Evolutionary conservation across 2,888 invertebrate genomes (phyloP).

Genomic region (Eupithecia insigniata): DNA sequence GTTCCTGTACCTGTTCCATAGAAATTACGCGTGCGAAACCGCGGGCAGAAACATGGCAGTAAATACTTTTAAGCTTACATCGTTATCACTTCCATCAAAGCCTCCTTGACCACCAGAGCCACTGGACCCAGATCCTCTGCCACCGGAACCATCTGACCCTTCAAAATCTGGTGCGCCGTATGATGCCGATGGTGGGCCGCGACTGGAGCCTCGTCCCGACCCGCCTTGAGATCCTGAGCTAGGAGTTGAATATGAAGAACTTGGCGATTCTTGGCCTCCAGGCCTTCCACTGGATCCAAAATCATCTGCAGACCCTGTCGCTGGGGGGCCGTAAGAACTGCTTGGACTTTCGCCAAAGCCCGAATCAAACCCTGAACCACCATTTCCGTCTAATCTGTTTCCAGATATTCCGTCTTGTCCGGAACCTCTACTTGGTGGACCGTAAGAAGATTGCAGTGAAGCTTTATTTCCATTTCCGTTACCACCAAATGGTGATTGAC

Average conservation of each 20-base stretch:
- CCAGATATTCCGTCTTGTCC: slow-evolving; percentile 40
- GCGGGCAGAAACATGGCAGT: no score
- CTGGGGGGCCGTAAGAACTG: slow-evolving; percentile 72
- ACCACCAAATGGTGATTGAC: slow-evolving; percentile 49
- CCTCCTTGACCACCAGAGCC: slow-evolving; percentile 57
- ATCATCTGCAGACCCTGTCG: slow-evolving; percentile 55
- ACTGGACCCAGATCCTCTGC: slow-evolving; percentile 54
- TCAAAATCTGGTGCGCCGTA: slow-evolving; percentile 79
- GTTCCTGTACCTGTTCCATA: no score
- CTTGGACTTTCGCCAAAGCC: slow-evolving; percentile 62
- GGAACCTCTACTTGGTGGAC: slow-evolving; percentile 57
- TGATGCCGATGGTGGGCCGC: slow-evolving; percentile 59
- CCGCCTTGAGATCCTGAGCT: slow-evolving; percentile 54
- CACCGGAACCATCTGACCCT: slow-evolving; percentile 51
- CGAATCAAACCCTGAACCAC: slow-evolving; percentile 45
- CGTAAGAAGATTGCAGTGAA: slow-evolving; percentile 63
- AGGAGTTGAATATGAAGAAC: slow-evolving; percentile 66
- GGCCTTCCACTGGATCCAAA: slow-evolving; percentile 50
- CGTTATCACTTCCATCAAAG: slow-evolving; percentile 66
- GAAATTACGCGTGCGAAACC: no score
- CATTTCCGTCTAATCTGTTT: slow-evolving; percentile 38
- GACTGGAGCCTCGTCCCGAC: slow-evolving; percentile 48
- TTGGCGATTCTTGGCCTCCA: slow-evolving; percentile 52
- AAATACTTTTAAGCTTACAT: slow-evolving; percentile 57
- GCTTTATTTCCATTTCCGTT: slow-evolving; percentile 43